phyloP scores from a whole-genome alignment of 2,113 vertebrate species.

The Nansenia antarctica region DNA sequence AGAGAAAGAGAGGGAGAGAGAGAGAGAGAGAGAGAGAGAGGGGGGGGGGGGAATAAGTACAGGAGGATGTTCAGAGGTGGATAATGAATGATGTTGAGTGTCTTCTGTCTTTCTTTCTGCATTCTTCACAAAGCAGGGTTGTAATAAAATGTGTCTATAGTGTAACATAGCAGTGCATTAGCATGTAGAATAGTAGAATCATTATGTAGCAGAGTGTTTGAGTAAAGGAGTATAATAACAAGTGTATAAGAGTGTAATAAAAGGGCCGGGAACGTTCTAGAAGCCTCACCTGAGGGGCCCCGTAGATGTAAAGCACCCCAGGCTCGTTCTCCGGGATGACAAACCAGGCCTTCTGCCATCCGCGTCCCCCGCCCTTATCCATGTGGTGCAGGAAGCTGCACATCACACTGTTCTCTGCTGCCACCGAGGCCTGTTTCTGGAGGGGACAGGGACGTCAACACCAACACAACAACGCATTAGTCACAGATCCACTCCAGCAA shows the following conservation, averaged over 20 bases:
- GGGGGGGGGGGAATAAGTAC: not conserved
- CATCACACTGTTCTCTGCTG: constrained; percentile 88
- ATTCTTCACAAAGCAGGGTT: no score
- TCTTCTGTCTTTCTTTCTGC: no score
- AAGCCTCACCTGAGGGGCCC: constrained; percentile 85
- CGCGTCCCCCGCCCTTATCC: constrained; percentile 84
- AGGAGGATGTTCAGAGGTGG: not conserved
- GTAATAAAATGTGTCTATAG: no score
- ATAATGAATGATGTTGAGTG: no score
- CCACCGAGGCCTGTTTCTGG: constrained; percentile 89
- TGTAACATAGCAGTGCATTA: no score
- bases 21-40: not conserved
- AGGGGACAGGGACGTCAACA: constrained; percentile 21
- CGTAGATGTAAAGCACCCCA: constrained; percentile 89
- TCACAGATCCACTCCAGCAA: no score
- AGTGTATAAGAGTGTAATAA: not conserved
- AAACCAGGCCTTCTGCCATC: constrained; percentile 92
- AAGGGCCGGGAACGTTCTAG: no score
- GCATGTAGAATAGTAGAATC: no score
- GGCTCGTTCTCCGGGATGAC: constrained; percentile 90
- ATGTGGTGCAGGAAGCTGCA: constrained; percentile 90
- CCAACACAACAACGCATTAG: no score
- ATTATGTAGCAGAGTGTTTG: no score
- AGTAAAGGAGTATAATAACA: not conserved
- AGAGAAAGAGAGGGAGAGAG: not conserved